Base-by-base conservation (phyloP, 2,888 invertebrate genomes). In the Catocala sponsa region DNA sequence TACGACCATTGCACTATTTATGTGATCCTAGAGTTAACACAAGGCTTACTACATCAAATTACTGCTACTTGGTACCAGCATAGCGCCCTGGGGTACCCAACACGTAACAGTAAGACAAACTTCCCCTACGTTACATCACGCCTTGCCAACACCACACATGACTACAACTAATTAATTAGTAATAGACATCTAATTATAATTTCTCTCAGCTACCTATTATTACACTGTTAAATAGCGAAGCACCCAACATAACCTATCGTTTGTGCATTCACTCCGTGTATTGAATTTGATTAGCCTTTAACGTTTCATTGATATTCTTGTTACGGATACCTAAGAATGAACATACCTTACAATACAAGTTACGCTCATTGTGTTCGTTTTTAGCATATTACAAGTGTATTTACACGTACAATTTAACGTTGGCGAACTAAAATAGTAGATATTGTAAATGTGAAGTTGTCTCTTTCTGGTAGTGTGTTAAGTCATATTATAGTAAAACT, bases 301-400 rank as follows among this genome's bases (percentile, higher is more conserved):
- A 78, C 75, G 81, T 85, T 82, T 76, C 79, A 87, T 88, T 88
- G 78, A 80, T 76, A 82, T 76, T 81, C 89, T 77, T 73, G 74
- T 69, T 82, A 79, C 75, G 78, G 75, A 78, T 81, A 76, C 62
- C 59, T 51, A 72, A 75, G 68, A 70, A 74, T 64, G 55, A 61
- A 52, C 67, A 72, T 76, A 61, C 65, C 61, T 67, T 61, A 50
- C 63, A 50, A 42, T 55, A 52, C 59, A 52, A 25, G 58, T 62
- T 61, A 61, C 47, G 15, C 46, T 58, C 41, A 63, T 62, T 63
- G 67, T 72, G 7, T 50, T 43, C 33, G 38, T 41, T 6, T 66
- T 41, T 55, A 61, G 32, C 47, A 59, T 54, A 57, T 61, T 63
- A 58, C 33, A 41, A 33, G 15, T 47, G 38, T 35, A 2, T 48